Conservation (phyloP, 1,140 invertebrate species). For the Notospermus geniculatus region DNA sequence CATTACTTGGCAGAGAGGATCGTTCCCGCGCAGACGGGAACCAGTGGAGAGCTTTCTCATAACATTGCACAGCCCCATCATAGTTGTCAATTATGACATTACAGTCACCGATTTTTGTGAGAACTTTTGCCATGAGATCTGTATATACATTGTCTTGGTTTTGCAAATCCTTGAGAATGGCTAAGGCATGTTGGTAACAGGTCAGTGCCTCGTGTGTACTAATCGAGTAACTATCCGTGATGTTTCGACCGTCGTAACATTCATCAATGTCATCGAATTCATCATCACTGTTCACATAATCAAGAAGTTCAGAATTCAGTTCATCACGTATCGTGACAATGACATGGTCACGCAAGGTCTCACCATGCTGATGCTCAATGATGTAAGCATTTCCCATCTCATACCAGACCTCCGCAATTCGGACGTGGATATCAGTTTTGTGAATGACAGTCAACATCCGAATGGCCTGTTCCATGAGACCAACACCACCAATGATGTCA, state of each 20-base stretch:
- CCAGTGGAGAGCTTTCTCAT: constrained; percentile 39
- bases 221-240: not conserved
- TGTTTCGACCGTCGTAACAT: not conserved
- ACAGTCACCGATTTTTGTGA: constrained; percentile 46
- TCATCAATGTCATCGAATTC: not conserved
- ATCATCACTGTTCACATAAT: constrained; percentile 18
- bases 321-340: constrained; percentile 45
- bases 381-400: constrained; percentile 51
- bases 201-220: constrained; percentile 39
- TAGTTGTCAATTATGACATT: constrained; percentile 49
- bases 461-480: constrained; percentile 41
- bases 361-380: constrained; percentile 37
- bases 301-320: constrained; percentile 44
- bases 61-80: constrained; percentile 42
- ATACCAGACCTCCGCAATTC: constrained; percentile 42
- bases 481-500: constrained; percentile 39
- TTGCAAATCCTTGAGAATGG: constrained; percentile 31
- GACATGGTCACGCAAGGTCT: constrained; percentile 41
- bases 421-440: constrained; percentile 40
- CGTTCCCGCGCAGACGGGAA: constrained; percentile 24
- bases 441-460: constrained; percentile 42
- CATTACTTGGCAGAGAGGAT: constrained; percentile 23
- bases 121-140: constrained; percentile 40
- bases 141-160: constrained; percentile 38
- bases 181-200: constrained; percentile 44